A percentile compares a stretch with the other conserved stretches of the same genome.
Evolutionary conservation across 2,888 invertebrate species (phyloP).

Genomic region (Brenthis ino): DNA sequence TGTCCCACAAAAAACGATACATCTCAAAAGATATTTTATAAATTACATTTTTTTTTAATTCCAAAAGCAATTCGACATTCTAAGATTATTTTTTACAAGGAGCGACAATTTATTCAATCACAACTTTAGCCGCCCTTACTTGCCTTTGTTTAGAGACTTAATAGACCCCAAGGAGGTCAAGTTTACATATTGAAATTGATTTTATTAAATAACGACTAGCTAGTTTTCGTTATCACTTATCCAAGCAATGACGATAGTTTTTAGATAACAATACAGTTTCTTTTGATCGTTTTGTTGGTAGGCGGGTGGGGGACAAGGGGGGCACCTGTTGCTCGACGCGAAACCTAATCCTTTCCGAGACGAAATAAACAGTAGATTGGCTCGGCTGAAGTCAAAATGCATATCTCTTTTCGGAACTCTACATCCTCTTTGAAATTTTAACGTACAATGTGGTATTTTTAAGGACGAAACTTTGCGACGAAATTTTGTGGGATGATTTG

Average conservation of each 20-base stretch:
- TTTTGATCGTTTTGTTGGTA: conserved; percentile 28
- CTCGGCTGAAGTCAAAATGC: conserved; percentile 47
- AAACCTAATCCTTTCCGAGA: conserved; percentile 70
- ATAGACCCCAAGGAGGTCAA: too few species aligned
- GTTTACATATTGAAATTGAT: too few species aligned
- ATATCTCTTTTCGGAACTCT: conserved; percentile 28
- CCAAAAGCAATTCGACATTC: too few species aligned
- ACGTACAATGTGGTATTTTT: conserved; percentile 6
- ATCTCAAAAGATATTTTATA: too few species aligned
- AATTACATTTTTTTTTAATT: too few species aligned
- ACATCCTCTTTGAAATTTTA: conserved; percentile 13
- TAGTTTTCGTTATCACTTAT: conserved; percentile 11
- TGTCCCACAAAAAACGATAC: too few species aligned
- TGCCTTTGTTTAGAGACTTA: too few species aligned
- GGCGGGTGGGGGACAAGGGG: conserved; percentile 28
- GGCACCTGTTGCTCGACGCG: conserved; percentile 71
- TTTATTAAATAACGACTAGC: neutral
- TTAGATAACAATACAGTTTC: conserved; percentile 22
- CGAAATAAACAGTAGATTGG: conserved; percentile 75
- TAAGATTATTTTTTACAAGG: too few species aligned
- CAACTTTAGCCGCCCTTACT: too few species aligned
- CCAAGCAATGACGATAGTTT: conserved; percentile 5
- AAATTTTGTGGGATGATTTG: neutral
- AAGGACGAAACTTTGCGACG: neutral
- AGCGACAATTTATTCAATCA: too few species aligned